Evolutionary conservation across 2,888 invertebrate species (phyloP).

Genomic region (Diogma glabrata): DNA sequence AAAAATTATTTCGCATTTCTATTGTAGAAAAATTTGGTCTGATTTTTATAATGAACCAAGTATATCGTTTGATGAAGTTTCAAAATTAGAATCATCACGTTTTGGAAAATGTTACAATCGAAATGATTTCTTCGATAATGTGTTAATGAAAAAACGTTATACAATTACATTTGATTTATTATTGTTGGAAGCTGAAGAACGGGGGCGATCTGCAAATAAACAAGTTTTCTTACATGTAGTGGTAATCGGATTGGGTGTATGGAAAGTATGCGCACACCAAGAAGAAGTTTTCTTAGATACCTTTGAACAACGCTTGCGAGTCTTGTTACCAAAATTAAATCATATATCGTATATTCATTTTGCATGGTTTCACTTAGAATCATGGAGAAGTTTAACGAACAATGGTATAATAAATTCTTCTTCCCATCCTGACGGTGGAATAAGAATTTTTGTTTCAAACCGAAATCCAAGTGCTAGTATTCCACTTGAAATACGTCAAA

Average conservation of each 20-base stretch:
- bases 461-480: constrained; percentile 45
- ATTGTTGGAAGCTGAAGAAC: constrained; percentile 46
- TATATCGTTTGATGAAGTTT: constrained; percentile 13
- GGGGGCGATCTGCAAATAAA: constrained; percentile 40
- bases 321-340: constrained; percentile 37
- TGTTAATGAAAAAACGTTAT: constrained; percentile 36
- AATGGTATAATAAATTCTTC: constrained; percentile 29
- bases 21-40: constrained; percentile 25
- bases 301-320: constrained; percentile 47
- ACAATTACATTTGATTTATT: constrained; percentile 48
- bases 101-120: constrained; percentile 26
- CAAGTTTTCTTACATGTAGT: constrained; percentile 52
- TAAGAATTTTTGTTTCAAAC: constrained; percentile 41
- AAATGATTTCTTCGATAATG: constrained; percentile 30
- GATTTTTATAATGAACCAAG: constrained; percentile 24
- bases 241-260: constrained; percentile 55
- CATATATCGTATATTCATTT: constrained; percentile 54
- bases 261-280: constrained; percentile 50
- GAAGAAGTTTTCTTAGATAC: constrained; percentile 49
- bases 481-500: constrained; percentile 27
- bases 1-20: no score
- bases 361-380: constrained; percentile 43
- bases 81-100: constrained; percentile 20
- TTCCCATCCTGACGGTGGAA: constrained; percentile 34
- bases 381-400: constrained; percentile 38